Percentiles rank a stretch among this genome's conserved stretches.
Conservation (phyloP, 2,113 vertebrate species). For the Phylloscopus whistleri region DNA sequence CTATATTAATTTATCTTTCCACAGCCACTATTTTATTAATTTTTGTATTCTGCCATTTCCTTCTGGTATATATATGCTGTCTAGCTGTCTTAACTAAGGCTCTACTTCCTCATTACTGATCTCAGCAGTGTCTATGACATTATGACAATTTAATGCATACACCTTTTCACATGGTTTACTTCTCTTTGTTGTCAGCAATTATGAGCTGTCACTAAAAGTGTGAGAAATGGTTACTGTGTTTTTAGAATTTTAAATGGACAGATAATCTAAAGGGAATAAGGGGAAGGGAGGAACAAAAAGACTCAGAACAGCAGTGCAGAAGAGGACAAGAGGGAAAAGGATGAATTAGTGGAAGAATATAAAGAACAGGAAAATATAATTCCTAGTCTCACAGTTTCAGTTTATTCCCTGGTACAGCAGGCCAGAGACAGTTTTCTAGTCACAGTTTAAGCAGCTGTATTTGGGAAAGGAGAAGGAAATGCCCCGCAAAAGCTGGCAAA, state of each 20-base stretch:
- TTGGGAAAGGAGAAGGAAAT: neutral
- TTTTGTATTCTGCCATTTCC: neutral
- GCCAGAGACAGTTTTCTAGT: neutral
- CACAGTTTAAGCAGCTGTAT: neutral
- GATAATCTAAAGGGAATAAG: neutral
- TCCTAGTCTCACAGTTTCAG: neutral
- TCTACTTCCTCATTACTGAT: neutral
- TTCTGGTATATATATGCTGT: neutral
- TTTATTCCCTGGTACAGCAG: neutral
- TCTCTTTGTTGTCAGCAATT: conserved; percentile 24
- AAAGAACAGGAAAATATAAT: neutral
- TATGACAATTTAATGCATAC: conserved; percentile 9
- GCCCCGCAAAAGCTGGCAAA: neutral
- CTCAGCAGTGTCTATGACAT: neutral
- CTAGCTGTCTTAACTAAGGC: neutral
- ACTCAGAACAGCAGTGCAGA: neutral
- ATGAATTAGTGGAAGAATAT: neutral
- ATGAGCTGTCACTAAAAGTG: neutral
- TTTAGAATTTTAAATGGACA: neutral
- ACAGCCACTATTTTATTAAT: neutral
- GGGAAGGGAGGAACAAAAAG: neutral
- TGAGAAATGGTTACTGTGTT: neutral
- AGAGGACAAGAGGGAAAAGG: neutral
- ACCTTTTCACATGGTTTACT: neutral
- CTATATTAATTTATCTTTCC: neutral